Base-by-base conservation (phyloP, 2,113 vertebrate species). In the Scytalopus superciliaris region DNA sequence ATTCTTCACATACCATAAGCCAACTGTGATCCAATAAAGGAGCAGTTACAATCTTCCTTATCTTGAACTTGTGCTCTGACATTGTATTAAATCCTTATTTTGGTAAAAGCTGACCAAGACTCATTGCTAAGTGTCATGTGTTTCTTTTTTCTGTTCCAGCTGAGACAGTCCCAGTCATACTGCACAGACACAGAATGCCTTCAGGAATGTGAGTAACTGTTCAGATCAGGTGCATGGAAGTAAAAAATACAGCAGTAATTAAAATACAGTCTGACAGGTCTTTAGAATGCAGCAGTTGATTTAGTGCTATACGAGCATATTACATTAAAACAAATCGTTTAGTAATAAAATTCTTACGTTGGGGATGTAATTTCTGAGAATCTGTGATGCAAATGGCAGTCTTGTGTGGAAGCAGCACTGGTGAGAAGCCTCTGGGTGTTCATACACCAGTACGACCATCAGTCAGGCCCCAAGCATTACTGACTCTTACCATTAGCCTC, bases 111-210 rank as follows among this genome's bases (percentile, higher is more conserved):
- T 10, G 1, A 35, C 72, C 6, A 6, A 70, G 40, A 72, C 33
- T 56, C 35, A 30, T 10, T 86, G 39, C 78, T 91, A 73, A 89
- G 33, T 94, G 60, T 93, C 50, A 68, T 72, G 62, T n/a, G 56
- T 94, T 94, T 95, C 12, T 95, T 97, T 95, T 97, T 94, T 97
- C 91, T 93, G 8, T 97, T 98, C 89, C 97, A 99, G 99, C 98
- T 99, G 89, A 98, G 99, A 96, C 99, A 99, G 96, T 99, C 99
- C 84, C 99, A 99, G 97, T 99, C 99, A 9, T 99, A 99, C 98
- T 99, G 99, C 97, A 99, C 99, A 94, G 99, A 99, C 97, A 99
- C 98, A 56, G 99, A 99, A 95, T 99, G 99, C 96, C 98, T 99
- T 97, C 99, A 99, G 96, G 99, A 99, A 98, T 90, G 99, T 99